phyloP scores from a whole-genome alignment of 2,888 invertebrate species.

The Parelbella ahira region DNA sequence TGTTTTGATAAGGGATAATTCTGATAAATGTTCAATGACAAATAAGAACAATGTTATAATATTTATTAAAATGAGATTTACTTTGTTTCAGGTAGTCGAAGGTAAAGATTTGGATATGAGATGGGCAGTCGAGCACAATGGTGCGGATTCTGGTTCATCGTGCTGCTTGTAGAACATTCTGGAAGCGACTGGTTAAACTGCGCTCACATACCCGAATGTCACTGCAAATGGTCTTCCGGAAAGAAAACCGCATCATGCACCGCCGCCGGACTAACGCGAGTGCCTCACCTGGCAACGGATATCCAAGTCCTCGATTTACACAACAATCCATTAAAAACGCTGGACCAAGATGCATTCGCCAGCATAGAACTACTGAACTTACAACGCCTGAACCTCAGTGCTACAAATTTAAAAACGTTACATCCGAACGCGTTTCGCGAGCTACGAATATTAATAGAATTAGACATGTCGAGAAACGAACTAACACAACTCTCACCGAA shows the following conservation, averaged over 20 bases:
- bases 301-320: slow-evolving; percentile 88
- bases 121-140: slow-evolving; percentile 62
- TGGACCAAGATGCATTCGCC: slow-evolving; percentile 89
- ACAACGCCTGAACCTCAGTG: slow-evolving; percentile 89
- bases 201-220: slow-evolving; percentile 85
- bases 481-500: slow-evolving; percentile 86
- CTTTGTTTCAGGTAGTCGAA: slow-evolving; percentile 58
- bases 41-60: too few relatives aligned
- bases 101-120: slow-evolving; percentile 48
- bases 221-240: slow-evolving; percentile 95
- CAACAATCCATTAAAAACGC: slow-evolving; percentile 86
- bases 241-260: slow-evolving; percentile 93
- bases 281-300: slow-evolving; percentile 81
- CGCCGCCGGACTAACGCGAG: slow-evolving; percentile 85
- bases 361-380: slow-evolving; percentile 89
- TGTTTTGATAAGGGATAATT: too few relatives aligned
- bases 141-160: slow-evolving; percentile 48
- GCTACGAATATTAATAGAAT: slow-evolving; percentile 90
- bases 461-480: slow-evolving; percentile 91
- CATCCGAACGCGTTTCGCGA: slow-evolving; percentile 91
- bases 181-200: slow-evolving; percentile 91
- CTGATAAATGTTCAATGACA: too few relatives aligned
- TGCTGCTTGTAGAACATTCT: slow-evolving; percentile 48
- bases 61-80: slow-evolving; percentile 28
- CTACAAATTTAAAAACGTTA: slow-evolving; percentile 85